phyloP scores from a whole-genome alignment of 2,797 vertebrate species.

The Paramormyrops hopkinsi region DNA sequence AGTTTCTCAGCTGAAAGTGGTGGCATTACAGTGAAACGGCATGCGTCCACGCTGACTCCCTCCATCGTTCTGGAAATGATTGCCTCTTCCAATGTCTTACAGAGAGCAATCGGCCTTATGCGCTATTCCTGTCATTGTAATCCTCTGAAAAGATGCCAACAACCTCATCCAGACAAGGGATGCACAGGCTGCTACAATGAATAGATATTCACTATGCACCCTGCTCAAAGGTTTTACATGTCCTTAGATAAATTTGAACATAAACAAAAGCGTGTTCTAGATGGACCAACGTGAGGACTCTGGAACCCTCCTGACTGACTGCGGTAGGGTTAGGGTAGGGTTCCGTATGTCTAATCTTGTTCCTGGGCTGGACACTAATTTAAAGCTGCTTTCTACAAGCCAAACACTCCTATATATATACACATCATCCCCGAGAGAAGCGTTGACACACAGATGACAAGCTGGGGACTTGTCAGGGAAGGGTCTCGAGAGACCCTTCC shows the following conservation, averaged over 20 bases:
- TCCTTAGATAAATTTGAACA: neutral
- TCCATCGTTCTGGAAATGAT: neutral
- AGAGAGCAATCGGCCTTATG: neutral
- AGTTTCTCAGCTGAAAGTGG: neutral
- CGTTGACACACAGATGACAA: neutral
- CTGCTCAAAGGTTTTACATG: neutral
- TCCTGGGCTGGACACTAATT: neutral
- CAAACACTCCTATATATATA: neutral
- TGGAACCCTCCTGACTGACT: neutral
- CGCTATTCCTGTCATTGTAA: neutral
- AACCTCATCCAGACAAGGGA: neutral
- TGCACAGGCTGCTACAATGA: neutral
- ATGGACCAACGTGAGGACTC: neutral
- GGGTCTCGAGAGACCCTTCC: neutral
- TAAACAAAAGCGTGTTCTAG: neutral
- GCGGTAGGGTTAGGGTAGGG: neutral
- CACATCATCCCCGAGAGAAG: neutral
- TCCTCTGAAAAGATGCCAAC: neutral
- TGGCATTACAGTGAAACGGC: neutral
- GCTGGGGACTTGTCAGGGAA: too few species aligned
- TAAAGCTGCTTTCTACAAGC: neutral
- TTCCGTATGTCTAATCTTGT: neutral
- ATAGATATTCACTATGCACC: neutral
- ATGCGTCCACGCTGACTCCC: constrained; percentile 16
- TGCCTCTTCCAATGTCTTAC: neutral